phyloP scores from a whole-genome alignment of 2,113 vertebrate species.

The Chelonoidis abingdonii region DNA sequence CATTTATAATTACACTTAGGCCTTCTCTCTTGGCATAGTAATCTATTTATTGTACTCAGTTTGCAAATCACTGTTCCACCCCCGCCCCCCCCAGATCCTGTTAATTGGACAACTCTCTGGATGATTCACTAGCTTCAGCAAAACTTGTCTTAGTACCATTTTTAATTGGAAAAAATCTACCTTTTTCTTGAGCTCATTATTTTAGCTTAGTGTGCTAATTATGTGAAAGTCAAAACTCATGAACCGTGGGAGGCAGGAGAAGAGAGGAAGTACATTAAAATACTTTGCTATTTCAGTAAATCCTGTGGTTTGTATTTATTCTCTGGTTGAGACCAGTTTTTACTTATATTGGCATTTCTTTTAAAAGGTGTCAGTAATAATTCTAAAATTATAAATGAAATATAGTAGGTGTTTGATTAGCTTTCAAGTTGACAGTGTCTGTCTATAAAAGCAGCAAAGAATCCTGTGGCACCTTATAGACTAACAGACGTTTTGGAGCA shows the following conservation, averaged over 20 bases:
- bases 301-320: background rate
- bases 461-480: too few species aligned
- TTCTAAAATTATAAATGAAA: background rate
- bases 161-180: background rate
- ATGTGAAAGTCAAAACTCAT: background rate
- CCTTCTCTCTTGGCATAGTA: background rate
- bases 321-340: background rate
- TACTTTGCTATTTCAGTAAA: background rate
- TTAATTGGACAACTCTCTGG: background rate
- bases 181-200: background rate
- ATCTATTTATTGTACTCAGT: background rate
- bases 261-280: background rate
- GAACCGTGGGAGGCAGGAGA: rapidly evolving
- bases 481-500: too few species aligned
- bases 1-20: background rate
- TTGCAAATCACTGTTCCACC: background rate
- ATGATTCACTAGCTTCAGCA: background rate
- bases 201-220: background rate
- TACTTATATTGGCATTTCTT: background rate
- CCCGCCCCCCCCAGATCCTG: background rate
- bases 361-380: background rate
- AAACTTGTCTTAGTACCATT: background rate
- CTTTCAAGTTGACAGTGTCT: too few species aligned
- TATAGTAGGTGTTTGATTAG: background rate
- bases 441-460: too few species aligned